Percentiles rank a stretch among this genome's conserved stretches.
These are phyloP conservation scores for Ormyrus pomaceus DNA, from an alignment of 2,888 invertebrate species.

Conservation along the genomic window DNA sequence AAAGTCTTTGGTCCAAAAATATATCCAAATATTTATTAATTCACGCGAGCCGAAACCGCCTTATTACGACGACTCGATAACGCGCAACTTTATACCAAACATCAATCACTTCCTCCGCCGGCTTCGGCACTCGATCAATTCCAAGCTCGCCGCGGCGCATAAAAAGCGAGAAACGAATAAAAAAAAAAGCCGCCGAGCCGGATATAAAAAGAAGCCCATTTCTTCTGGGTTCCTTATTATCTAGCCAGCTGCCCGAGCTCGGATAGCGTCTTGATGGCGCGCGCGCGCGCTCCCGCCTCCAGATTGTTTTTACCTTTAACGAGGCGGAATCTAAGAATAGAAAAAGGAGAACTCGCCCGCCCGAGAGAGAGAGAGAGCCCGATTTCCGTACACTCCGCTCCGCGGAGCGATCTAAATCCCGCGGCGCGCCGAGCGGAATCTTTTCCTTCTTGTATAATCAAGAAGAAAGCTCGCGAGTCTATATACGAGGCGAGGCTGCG, in stretches of 20 bases:
- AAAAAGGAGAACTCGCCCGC: constrained; percentile 29
- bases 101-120: too few species aligned
- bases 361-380: constrained; percentile 10
- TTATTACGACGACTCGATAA: too few species aligned
- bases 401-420: constrained; percentile 17
- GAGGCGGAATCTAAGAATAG: constrained; percentile 54
- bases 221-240: constrained; percentile 36
- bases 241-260: neutral
- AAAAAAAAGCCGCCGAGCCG: neutral
- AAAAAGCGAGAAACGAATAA: too few species aligned
- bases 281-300: neutral
- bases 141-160: too few species aligned
- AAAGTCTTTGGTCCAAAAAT: too few species aligned
- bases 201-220: constrained; percentile 4
- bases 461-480: constrained; percentile 1
- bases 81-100: too few species aligned
- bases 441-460: constrained; percentile 3
- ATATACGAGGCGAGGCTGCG: too few species aligned
- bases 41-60: too few species aligned
- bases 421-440: constrained; percentile 13
- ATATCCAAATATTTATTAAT: too few species aligned
- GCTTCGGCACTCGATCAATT: too few species aligned
- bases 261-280: constrained; percentile 1
- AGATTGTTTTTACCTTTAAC: constrained; percentile 54
- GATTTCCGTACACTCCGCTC: constrained; percentile 22